These are phyloP conservation scores for Maconellicoccus hirsutus DNA, from an alignment of 1,140 invertebrate species.

Conservation along the genomic window DNA sequence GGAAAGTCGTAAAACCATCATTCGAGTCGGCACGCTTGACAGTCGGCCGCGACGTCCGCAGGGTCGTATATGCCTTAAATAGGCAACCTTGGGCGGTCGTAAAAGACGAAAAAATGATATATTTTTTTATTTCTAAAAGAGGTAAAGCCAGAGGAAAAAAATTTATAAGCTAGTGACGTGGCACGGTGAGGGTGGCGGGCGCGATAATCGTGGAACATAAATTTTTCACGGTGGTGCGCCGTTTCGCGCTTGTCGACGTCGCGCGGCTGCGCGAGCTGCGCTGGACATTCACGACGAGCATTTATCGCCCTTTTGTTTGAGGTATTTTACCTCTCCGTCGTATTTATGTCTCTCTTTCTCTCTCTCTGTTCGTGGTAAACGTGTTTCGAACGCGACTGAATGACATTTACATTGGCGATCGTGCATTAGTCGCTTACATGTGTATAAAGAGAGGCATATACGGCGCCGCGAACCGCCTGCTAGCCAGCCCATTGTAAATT, in stretches of 20 bases:
- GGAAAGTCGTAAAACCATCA: too few species aligned
- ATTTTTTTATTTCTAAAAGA: too few species aligned
- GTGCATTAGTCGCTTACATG: background rate
- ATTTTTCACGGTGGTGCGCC: background rate
- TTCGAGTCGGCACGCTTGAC: too few species aligned
- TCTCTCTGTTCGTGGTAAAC: background rate
- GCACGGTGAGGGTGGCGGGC: background rate
- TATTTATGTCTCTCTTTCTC: too few species aligned
- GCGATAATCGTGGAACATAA: background rate
- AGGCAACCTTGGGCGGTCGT: too few species aligned
- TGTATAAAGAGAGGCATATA: too few species aligned
- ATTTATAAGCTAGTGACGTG: too few species aligned
- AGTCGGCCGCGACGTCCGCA: too few species aligned
- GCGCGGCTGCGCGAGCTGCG: background rate
- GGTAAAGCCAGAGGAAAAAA: too few species aligned
- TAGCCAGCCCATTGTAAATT: background rate
- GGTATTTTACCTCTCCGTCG: background rate
- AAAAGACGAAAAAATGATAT: too few species aligned
- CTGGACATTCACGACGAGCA: background rate
- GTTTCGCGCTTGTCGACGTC: too few species aligned
- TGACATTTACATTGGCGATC: slow-evolving; percentile 4
- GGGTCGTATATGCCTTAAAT: too few species aligned
- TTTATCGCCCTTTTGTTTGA: slow-evolving; percentile 3
- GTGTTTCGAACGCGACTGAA: background rate
- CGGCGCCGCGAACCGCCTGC: background rate